Conservation (phyloP, 2,888 invertebrate genomes). For the Drosophila subquinaria region DNA sequence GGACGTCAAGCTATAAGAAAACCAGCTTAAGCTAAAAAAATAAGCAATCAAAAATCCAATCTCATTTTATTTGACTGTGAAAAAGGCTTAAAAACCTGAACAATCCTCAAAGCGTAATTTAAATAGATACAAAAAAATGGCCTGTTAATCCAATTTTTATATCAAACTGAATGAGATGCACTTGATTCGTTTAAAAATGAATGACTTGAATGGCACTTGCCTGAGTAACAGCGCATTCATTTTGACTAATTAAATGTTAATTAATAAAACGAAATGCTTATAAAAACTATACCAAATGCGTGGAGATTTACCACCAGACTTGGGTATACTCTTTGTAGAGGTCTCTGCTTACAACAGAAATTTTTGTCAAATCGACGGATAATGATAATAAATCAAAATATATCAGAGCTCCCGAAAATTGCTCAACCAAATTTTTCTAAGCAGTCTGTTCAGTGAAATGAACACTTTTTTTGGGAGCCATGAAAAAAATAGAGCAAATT, state of each 20-base stretch:
- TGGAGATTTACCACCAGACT: neutral
- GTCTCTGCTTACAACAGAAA: neutral
- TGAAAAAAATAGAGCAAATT: too few species aligned
- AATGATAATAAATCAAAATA: neutral
- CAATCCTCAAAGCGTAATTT: slow-evolving; percentile 7
- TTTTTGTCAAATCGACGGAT: neutral
- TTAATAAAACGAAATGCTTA: slow-evolving; percentile 50
- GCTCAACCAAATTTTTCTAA: too few species aligned
- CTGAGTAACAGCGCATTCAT: slow-evolving; percentile 32
- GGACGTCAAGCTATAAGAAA: slow-evolving; percentile 26
- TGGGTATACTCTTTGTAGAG: neutral
- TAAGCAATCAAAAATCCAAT: slow-evolving; percentile 6
- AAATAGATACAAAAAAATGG: slow-evolving; percentile 11
- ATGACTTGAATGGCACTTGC: slow-evolving; percentile 54
- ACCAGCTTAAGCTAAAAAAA: neutral
- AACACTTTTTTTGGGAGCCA: too few species aligned
- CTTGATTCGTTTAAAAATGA: slow-evolving; percentile 53
- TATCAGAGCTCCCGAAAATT: too few species aligned
- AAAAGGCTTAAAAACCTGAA: neutral
- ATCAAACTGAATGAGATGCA: slow-evolving; percentile 21
- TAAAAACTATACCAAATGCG: slow-evolving; percentile 6
- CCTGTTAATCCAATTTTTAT: slow-evolving; percentile 3
- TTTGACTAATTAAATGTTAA: slow-evolving; percentile 69
- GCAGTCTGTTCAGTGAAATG: too few species aligned
- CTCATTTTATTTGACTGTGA: slow-evolving; percentile 21